Evolutionary conservation across 2,888 invertebrate genomes (phyloP), one percentile per base, ranked within the genome.

Genomic region (Myopa testacea): DNA sequence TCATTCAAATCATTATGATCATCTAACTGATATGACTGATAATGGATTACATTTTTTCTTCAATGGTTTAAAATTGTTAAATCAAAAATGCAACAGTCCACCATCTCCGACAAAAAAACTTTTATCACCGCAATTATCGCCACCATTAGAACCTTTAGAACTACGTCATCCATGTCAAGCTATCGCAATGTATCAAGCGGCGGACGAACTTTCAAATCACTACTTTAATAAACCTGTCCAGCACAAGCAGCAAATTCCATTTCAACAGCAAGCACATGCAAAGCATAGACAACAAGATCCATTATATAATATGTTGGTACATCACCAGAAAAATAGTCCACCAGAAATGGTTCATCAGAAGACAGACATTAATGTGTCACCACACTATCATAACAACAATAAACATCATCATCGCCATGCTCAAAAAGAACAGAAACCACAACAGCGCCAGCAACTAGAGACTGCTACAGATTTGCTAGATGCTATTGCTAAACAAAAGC

Each of bases 161-260:
- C 62, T 55, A 72, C 78, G 65, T 77, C 65, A 70, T 71, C 76
- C 79, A 81, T 19, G 76, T 37, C 40, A 68, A 77, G 37, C 38
- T 19, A 78, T 62, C 82, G 70, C 58, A 77, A 8, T 37, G 12
- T 84, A 79, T 68, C 82, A 74, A 70, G 75, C 79, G 62, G 79
- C 78, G 76, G 78, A 78, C 76, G 75, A 68, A 75, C 82, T 83
- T 14, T 77, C 83, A 5, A 60, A 80, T 1, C 78, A 77, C 26
- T 85, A 79, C 50, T 62, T 79, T 1, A 80, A 83, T 58, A 50
- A 79, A 16, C 79, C 76, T 26, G 62, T 75, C 3, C 77, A 69
- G 26, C 62, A 72, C 38, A 40, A 76, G 16, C 78, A 80, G 10
- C 79, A 80, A 4, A 78, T 79, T 62, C 58, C 62, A 38, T 69